Conservation (phyloP, 1,140 invertebrate species). For the Polyergus mexicanus region DNA sequence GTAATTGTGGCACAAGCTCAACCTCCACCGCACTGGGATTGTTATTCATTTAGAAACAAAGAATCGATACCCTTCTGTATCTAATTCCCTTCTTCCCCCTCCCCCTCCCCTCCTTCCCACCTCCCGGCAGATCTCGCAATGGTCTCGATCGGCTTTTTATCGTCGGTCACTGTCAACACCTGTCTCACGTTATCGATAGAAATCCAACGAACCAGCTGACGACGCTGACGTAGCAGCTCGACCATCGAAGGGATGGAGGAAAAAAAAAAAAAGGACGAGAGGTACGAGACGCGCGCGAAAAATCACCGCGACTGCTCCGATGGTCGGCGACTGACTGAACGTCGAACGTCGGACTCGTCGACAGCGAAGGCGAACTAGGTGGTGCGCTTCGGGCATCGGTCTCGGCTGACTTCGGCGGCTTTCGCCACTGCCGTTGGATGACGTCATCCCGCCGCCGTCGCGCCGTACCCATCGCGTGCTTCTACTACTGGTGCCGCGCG, state of each 20-base stretch:
- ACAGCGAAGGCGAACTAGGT: constrained; percentile 43
- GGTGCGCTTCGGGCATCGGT: constrained; percentile 59
- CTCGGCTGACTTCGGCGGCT: constrained; percentile 48
- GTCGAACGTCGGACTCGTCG: too few relatives aligned
- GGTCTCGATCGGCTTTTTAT: not conserved
- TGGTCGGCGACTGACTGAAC: constrained; percentile 80
- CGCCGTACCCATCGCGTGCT: constrained; percentile 84
- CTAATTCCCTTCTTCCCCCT: constrained; percentile 54
- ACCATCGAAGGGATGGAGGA: constrained; percentile 55
- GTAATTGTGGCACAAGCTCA: constrained; percentile 80
- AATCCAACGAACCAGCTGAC: constrained; percentile 42
- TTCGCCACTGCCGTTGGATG: constrained; percentile 63
- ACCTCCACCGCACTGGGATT: constrained; percentile 81
- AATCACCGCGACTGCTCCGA: constrained; percentile 61
- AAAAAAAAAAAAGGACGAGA: constrained; percentile 27
- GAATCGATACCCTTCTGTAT: constrained; percentile 63
- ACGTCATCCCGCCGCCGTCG: constrained; percentile 73
- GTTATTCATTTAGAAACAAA: constrained; percentile 81
- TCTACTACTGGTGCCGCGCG: constrained; percentile 83
- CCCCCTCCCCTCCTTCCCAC: not conserved
- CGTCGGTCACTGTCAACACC: constrained; percentile 39
- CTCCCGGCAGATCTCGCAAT: not conserved
- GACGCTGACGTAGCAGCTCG: constrained; percentile 20
- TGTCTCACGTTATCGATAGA: constrained; percentile 20
- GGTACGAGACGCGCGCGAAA: constrained; percentile 13